Evolutionary conservation across 2,888 invertebrate species (phyloP), one percentile per base, ranked within the genome.

Genomic region (Acrobasis consociella): DNA sequence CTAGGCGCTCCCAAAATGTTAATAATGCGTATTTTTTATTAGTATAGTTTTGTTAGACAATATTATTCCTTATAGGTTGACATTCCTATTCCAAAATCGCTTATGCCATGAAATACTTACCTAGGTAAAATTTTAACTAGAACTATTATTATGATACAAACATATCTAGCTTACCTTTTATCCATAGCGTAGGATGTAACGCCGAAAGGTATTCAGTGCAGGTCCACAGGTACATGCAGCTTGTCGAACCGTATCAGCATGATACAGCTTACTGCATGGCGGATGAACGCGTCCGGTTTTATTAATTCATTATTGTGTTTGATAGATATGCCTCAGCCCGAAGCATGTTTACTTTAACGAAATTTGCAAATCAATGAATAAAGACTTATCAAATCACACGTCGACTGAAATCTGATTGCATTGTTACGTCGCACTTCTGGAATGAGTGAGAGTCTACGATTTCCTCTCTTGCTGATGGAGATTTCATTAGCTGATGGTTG

Each of bases 261-360:
- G 92, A 86, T 81, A 85, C 86, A 86, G 92, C 92, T 92, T 92
- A 82, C 85, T 91, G 92, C 92, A 92, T 92, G 92, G 91, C 90
- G 89, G 89, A 90, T 86, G 80, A 83, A 74, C 83, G 76, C 81
- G 84, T 89, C 89, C 89, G 82, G 81, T 86, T 91, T 87, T 85
- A 84, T 86, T 82, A 70, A 82, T 85, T 84, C 81, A 80, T 89
- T 88, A n/a, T n/a, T 86, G 78, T 91, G 89, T 89, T 87, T 85
- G 71, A 87, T 91, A 92, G 90, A 87, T 82, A 85, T 83, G 91
- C 90, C 91, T 91, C 87, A 82, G 91, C 91, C 90, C 91, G 85
- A 86, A 83, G 92, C 92, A 92, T 92, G 91, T 86, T 87, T 79
- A 77, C 76, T 82, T 83, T 83, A 81, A 82, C 75, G 72, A 83